Percentiles rank a stretch among this genome's conserved stretches.
These are phyloP conservation scores for Brachionus rotundiformis DNA, from an alignment of 1,140 invertebrate species.

Conservation along the genomic window DNA sequence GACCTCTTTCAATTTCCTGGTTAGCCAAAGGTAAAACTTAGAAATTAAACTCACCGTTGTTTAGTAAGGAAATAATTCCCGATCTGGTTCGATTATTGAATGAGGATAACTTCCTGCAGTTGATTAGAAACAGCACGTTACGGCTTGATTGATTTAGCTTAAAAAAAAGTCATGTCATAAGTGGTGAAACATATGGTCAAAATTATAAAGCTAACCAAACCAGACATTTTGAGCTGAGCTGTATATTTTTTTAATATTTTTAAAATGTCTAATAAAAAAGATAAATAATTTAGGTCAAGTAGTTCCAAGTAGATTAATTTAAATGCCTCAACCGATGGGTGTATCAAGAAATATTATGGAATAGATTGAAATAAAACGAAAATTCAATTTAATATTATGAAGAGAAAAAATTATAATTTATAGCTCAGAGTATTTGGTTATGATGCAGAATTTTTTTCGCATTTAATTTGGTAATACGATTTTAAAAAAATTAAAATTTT, in stretches of 20 bases:
- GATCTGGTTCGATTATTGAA: conserved; percentile 27
- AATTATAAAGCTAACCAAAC: background rate
- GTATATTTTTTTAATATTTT: background rate
- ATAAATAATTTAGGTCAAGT: background rate
- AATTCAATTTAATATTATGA: background rate
- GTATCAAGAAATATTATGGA: background rate
- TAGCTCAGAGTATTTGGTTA: background rate
- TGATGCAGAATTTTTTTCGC: background rate
- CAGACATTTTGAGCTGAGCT: conserved; percentile 29
- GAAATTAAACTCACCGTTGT: background rate
- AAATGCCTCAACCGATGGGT: background rate
- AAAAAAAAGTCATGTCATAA: background rate
- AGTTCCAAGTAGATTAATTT: background rate
- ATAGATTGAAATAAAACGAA: background rate
- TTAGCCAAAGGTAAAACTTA: too few species aligned
- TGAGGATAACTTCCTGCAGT: conserved; percentile 3
- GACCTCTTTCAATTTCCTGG: background rate
- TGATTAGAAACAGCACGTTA: conserved; percentile 7
- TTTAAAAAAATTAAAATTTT: background rate
- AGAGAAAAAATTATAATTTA: background rate
- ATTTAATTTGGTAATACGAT: background rate
- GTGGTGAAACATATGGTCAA: background rate
- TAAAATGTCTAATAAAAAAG: background rate
- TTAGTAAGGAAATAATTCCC: conserved; percentile 5
- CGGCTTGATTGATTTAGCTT: conserved; percentile 18